Base-by-base conservation (phyloP, 2,113 vertebrate species). In the Motacilla alba region DNA sequence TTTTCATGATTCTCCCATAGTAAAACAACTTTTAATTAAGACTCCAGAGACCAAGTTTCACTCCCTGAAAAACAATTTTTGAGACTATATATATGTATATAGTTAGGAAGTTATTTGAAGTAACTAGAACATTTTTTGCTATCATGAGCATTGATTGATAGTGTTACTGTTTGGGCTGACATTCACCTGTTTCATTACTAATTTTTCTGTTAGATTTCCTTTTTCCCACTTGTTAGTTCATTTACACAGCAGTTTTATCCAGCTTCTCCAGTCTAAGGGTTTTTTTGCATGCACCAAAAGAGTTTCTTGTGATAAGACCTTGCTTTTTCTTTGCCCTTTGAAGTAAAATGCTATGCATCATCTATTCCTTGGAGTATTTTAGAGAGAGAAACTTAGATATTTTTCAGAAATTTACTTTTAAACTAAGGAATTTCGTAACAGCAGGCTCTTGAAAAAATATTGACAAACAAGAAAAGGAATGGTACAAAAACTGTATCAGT, bases 1-100 rank as follows among this genome's bases (percentile, higher is more conserved):
- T 78, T 92, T 93, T 89, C 33, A 14, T 84, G 2, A 46, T 10
- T 78, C 43, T 83, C 20, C 37, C 47, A 2, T 23, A 72, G 39
- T 83, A 74, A 81, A 93, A 22, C 46, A 91, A 24, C 5, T 87
- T 33, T 52, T 96, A 81, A 96, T 96, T 87, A 84, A 47, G 84
- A 33, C 92, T 95, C 80, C 27, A 55, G 89, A 89, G 86, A 80
- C 39, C 8, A 66, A n/a, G 13, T 43, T n/a, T 66, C 24, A 46
- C 18, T 89, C 43, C 12, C 13, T 62, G 11, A 12, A 84, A 59
- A 73, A 50, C 33, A 83, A 37, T 26, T 66, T 66, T 21, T 44
- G 59, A 28, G 43, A 37, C 41, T 31, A 11, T 13, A 7, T 50
- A 15, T 26, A 13, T 56, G 18, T n/a, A n/a, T n/a, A 7, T 56